phyloP scores from a whole-genome alignment of 2,888 invertebrate species.

The Margaritifera margaritifera region DNA sequence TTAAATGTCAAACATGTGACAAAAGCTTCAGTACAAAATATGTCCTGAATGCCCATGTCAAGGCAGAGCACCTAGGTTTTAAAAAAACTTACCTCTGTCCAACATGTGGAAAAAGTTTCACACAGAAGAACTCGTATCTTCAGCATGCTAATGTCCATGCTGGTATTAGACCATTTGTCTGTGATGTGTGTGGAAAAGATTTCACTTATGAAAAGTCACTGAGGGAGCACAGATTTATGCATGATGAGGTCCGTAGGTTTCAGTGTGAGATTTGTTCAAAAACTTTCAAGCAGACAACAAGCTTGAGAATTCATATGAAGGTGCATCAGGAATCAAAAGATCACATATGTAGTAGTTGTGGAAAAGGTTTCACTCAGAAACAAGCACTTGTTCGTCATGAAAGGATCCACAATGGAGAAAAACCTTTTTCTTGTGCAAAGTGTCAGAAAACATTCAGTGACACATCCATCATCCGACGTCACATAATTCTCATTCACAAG shows the following conservation, averaged over 20 bases:
- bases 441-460: slow-evolving; percentile 70
- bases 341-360: slow-evolving; percentile 70
- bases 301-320: slow-evolving; percentile 71
- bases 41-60: slow-evolving; percentile 51
- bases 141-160: slow-evolving; percentile 62
- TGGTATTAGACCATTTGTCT: slow-evolving; percentile 58
- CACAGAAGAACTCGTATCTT: slow-evolving; percentile 57
- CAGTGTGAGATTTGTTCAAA: slow-evolving; percentile 69
- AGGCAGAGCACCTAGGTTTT: slow-evolving; percentile 55
- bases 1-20: slow-evolving; percentile 50
- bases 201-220: slow-evolving; percentile 64
- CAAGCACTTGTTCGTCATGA: slow-evolving; percentile 73
- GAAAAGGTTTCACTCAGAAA: slow-evolving; percentile 73
- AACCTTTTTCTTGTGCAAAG: slow-evolving; percentile 70
- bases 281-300: slow-evolving; percentile 71
- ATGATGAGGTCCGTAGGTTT: slow-evolving; percentile 67
- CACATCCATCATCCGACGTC: slow-evolving; percentile 58
- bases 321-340: slow-evolving; percentile 72
- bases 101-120: slow-evolving; percentile 62
- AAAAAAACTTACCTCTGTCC: slow-evolving; percentile 56
- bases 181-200: slow-evolving; percentile 56
- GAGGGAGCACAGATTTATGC: slow-evolving; percentile 67
- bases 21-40: slow-evolving; percentile 60
- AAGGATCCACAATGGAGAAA: slow-evolving; percentile 73
- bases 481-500: slow-evolving; percentile 63